Conservation (phyloP, 2,797 vertebrate species). For the Sylvia borin region DNA sequence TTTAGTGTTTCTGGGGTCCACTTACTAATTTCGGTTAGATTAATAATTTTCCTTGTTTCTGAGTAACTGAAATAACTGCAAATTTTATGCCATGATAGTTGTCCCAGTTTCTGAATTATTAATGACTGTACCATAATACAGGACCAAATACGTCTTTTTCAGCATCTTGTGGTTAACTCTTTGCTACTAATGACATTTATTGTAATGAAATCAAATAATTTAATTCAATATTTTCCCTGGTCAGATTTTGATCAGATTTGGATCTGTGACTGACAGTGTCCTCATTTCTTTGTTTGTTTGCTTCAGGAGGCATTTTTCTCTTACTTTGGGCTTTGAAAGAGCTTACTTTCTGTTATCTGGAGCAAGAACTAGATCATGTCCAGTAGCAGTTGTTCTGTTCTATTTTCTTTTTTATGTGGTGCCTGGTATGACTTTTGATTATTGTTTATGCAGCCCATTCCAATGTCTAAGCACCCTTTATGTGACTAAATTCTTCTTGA, state of each 20-base stretch:
- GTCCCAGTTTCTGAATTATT: not conserved
- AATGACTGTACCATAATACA: not conserved
- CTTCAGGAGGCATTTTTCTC: not conserved
- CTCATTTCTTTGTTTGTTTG: not conserved
- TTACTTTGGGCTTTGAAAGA: not conserved
- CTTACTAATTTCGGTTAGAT: not conserved
- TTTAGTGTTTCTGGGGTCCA: not conserved
- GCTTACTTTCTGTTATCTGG: not conserved
- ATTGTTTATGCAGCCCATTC: not conserved
- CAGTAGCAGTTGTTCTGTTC: not conserved
- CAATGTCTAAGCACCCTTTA: not conserved
- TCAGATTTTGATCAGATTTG: constrained; percentile 6
- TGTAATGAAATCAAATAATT: not conserved
- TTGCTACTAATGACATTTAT: not conserved
- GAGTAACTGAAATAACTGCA: not conserved
- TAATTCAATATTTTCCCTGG: not conserved
- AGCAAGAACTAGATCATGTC: not conserved
- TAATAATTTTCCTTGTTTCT: not conserved
- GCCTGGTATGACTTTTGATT: not conserved
- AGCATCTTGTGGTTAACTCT: not conserved
- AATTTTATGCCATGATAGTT: not conserved
- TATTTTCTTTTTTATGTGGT: not conserved
- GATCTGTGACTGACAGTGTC: not conserved
- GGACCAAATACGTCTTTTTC: not conserved
- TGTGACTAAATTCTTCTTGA: not conserved